phyloP scores from a whole-genome alignment of 2,113 vertebrate species.

The Chaetura pelagica region DNA sequence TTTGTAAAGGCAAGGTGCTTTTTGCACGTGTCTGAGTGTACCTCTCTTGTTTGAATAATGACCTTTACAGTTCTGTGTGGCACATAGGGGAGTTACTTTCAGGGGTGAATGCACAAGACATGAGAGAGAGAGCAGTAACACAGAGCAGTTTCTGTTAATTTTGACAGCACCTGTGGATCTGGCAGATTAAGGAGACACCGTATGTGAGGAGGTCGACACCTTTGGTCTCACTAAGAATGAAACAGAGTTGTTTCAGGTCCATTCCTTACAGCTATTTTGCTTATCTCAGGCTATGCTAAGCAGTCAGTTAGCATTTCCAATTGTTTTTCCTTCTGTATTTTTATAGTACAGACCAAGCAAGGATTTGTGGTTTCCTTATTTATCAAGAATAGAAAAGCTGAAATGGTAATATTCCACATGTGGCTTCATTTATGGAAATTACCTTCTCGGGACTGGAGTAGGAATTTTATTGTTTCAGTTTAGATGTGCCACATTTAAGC shows the following conservation, averaged over 20 bases:
- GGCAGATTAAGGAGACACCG: background rate
- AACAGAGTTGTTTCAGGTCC: background rate
- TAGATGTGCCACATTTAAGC: background rate
- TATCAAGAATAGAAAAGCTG: background rate
- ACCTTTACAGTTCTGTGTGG: background rate
- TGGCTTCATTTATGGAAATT: background rate
- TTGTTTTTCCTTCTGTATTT: background rate
- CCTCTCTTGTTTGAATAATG: background rate
- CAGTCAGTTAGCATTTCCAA: background rate
- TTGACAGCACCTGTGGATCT: background rate
- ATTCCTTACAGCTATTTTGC: background rate
- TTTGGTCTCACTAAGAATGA: background rate
- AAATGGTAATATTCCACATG: background rate
- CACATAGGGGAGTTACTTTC: background rate
- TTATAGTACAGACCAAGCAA: background rate
- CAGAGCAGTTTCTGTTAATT: background rate
- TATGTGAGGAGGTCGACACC: background rate
- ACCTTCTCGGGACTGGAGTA: background rate
- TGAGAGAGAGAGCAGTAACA: background rate
- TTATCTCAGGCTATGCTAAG: background rate
- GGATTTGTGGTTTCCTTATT: background rate
- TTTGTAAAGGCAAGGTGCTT: background rate
- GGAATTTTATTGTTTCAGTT: background rate
- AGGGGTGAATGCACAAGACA: background rate
- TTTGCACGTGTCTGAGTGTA: background rate